Percentiles rank a stretch among this genome's conserved stretches.
These are phyloP conservation scores for Andrena chrysosceles DNA, from an alignment of 2,888 invertebrate species.

Conservation along the genomic window DNA sequence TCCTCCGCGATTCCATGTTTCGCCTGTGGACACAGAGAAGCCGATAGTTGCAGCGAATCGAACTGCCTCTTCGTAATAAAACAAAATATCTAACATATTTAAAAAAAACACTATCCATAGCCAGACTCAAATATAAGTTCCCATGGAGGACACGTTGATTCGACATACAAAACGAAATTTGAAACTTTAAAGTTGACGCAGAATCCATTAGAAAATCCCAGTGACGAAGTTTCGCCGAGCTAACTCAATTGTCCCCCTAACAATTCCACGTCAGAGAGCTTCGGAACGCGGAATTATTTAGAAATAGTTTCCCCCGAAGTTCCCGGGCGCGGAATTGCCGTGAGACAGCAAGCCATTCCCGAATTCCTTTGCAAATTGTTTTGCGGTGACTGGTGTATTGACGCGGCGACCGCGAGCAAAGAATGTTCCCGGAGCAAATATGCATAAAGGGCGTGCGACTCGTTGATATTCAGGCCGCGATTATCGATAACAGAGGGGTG, in stretches of 20 bases:
- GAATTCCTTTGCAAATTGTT: slow-evolving; percentile 55
- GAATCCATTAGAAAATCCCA: too few species aligned
- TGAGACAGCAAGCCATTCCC: slow-evolving; percentile 24
- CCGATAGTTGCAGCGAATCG: slow-evolving; percentile 50
- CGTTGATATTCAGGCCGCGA: slow-evolving; percentile 60
- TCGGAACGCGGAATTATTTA: slow-evolving; percentile 32
- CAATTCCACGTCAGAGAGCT: slow-evolving; percentile 10
- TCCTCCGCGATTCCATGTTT: slow-evolving; percentile 70
- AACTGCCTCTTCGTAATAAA: slow-evolving; percentile 50
- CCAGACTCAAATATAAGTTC: too few species aligned
- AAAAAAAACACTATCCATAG: too few species aligned
- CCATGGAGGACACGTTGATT: too few species aligned
- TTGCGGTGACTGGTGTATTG: slow-evolving; percentile 33
- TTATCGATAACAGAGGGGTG: slow-evolving; percentile 49
- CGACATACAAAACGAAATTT: too few species aligned
- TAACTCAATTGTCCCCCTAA: slow-evolving; percentile 24
- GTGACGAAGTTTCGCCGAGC: not conserved
- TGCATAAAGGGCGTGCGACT: slow-evolving; percentile 52
- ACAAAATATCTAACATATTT: too few species aligned
- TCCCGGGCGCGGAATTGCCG: not conserved
- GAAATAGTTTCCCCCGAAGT: slow-evolving; percentile 41
- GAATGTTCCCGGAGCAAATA: slow-evolving; percentile 45
- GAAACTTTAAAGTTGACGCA: too few species aligned
- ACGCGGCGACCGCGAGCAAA: slow-evolving; percentile 23
- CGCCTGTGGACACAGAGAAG: slow-evolving; percentile 73